phyloP scores from a whole-genome alignment of 2,113 vertebrate species.

The Tetraodon nigroviridis region DNA sequence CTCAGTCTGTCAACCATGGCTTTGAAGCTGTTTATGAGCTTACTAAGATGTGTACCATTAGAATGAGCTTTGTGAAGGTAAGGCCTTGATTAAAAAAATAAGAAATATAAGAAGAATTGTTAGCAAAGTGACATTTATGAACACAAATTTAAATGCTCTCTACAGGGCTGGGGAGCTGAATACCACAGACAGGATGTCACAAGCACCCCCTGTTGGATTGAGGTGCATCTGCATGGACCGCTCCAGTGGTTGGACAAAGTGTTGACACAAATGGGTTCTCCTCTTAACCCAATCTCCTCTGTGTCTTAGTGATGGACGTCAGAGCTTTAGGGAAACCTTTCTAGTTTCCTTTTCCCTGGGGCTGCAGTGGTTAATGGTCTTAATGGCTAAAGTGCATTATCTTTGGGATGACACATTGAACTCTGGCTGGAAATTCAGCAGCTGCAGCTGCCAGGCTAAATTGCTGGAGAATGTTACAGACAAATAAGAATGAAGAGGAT shows the following conservation, averaged over 20 bases:
- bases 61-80: constrained; percentile 99
- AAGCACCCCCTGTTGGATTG: constrained; percentile 98
- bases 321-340: constrained; percentile 27
- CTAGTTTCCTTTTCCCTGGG: constrained; percentile 7
- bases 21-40: constrained; percentile 97
- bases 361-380: constrained; percentile 57
- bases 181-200: constrained; percentile 97
- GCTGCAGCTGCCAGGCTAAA: constrained; percentile 38
- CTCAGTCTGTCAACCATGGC: constrained; percentile 95
- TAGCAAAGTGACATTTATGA: neutral
- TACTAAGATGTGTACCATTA: constrained; percentile 98
- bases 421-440: constrained; percentile 48
- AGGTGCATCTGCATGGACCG: constrained; percentile 95
- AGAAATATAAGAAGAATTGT: neutral
- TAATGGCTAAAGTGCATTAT: constrained; percentile 78
- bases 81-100: constrained; percentile 1
- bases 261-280: constrained; percentile 97
- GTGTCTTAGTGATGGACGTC: constrained; percentile 87
- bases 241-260: constrained; percentile 99
- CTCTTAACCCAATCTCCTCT: constrained; percentile 95
- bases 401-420: constrained; percentile 60
- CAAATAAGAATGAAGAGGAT: constrained; percentile 34
- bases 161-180: constrained; percentile 94
- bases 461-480: constrained; percentile 36
- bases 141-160: constrained; percentile 9